Evolutionary conservation across 2,113 vertebrate species (phyloP).

Genomic region (mouse (Mus musculus)): GRCm39 chr13:46431001-46431500

Average conservation of each 20-base stretch:
- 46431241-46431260: slow-evolving; percentile 54
- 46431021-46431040: background rate
- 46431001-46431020: background rate
- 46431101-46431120: background rate
- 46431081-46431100: background rate
- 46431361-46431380: too few relatives aligned
- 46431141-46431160: background rate
- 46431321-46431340: background rate
- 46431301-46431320: background rate
- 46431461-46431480: slow-evolving; percentile 62
- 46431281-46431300: slow-evolving; percentile 20
- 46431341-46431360: background rate
- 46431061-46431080: background rate
- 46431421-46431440: slow-evolving; percentile 55
- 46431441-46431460: background rate
- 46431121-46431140: background rate
- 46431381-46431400: background rate
- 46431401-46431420: slow-evolving; percentile 39
- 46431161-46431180: slow-evolving; percentile 10
- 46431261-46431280: slow-evolving; percentile 16
- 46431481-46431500: slow-evolving; percentile 30
- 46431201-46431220: background rate
- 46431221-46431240: slow-evolving; percentile 1
- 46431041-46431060: background rate
- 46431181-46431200: slow-evolving; percentile 43